These are phyloP conservation scores for Thalassaphorura encarpata DNA, from an alignment of 1,140 invertebrate genomes.

Conservation along the genomic window DNA sequence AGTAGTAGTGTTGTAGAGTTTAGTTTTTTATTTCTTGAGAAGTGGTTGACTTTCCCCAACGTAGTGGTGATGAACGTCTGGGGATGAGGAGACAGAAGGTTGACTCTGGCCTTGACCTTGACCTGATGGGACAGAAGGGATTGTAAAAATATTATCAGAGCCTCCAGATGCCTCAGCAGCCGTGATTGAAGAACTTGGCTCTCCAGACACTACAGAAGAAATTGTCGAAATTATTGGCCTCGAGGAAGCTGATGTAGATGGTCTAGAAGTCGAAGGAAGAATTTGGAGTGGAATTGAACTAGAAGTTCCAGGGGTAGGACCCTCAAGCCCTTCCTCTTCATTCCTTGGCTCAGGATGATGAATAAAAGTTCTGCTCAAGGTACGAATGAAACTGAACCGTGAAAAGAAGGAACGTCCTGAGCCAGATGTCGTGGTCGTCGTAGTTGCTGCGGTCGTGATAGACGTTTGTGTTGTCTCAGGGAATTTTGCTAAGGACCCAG, in stretches of 20 bases:
- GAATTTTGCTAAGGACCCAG: slow-evolving; percentile 14
- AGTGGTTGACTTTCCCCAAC: slow-evolving; percentile 30
- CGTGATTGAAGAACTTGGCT: neutral
- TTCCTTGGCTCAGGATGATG: neutral
- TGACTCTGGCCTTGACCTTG: neutral
- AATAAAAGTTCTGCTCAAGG: slow-evolving; percentile 11
- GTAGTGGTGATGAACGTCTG: neutral
- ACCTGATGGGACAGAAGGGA: neutral
- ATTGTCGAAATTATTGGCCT: slow-evolving; percentile 13
- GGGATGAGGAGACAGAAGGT: neutral
- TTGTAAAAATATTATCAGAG: slow-evolving; percentile 4
- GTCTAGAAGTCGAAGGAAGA: neutral
- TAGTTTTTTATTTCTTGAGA: slow-evolving; percentile 28
- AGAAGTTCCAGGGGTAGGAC: neutral
- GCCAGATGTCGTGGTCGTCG: neutral
- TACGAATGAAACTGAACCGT: slow-evolving; percentile 23
- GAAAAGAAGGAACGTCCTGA: slow-evolving; percentile 24
- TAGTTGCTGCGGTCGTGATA: neutral
- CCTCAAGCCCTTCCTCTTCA: neutral
- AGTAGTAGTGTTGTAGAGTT: no score
- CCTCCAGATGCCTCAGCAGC: slow-evolving; percentile 5
- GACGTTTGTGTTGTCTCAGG: no score
- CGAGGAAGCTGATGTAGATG: neutral
- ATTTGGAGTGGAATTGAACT: slow-evolving; percentile 1
- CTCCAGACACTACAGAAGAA: slow-evolving; percentile 10